Percentiles rank a stretch among this genome's conserved stretches.
These are phyloP conservation scores for Potamarius usumacintae DNA, from an alignment of 2,113 vertebrate genomes.

Conservation along the genomic window DNA sequence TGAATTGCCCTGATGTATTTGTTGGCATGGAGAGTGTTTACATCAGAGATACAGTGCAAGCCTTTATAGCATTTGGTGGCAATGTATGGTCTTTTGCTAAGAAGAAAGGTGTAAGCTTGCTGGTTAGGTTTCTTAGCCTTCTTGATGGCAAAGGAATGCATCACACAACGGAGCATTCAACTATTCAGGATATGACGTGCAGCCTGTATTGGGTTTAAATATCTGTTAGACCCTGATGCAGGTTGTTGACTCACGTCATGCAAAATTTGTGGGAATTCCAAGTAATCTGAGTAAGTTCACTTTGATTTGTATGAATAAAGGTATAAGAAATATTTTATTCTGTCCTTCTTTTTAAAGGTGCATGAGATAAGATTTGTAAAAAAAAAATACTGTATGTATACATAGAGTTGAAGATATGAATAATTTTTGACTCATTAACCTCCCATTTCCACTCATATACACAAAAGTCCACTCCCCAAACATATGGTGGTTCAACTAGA, in stretches of 20 bases:
- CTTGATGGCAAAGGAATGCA: neutral
- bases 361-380: neutral
- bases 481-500: neutral
- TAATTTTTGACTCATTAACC: neutral
- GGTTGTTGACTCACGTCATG: neutral
- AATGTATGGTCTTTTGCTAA: neutral
- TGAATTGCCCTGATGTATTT: neutral
- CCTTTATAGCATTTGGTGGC: neutral
- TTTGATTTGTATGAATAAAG: neutral
- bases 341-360: neutral
- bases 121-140: neutral
- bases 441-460: neutral
- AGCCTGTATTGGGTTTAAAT: neutral
- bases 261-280: neutral
- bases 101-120: neutral
- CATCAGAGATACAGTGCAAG: neutral
- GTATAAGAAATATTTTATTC: neutral
- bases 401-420: neutral
- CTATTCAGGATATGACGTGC: neutral
- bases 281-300: neutral
- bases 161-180: neutral
- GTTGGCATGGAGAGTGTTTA: neutral
- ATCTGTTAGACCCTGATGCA: neutral
- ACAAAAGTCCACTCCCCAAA: neutral
- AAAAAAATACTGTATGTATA: neutral